These are phyloP conservation scores for Anoplopoma fimbria DNA, from an alignment of 2,113 vertebrate species.

Conservation along the genomic window DNA sequence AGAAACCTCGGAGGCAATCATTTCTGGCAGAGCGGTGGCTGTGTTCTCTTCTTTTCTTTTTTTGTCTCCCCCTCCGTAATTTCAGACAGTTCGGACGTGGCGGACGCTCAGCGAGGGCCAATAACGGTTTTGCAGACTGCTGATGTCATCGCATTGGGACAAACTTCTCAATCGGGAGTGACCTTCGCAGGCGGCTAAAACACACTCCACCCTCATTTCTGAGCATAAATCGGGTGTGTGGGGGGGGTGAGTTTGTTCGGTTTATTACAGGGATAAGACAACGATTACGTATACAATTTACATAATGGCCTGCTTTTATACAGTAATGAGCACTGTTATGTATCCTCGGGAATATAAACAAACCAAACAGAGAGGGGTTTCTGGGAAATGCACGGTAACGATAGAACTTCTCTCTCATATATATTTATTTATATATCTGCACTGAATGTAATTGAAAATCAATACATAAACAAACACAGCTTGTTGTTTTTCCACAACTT, in stretches of 20 bases:
- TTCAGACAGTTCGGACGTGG: slow-evolving; percentile 88
- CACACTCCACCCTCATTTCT: slow-evolving; percentile 61
- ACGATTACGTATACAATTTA: slow-evolving; percentile 1
- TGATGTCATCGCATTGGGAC: slow-evolving; percentile 96
- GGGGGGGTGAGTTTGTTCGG: not conserved
- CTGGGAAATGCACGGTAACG: not conserved
- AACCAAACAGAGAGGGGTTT: not conserved
- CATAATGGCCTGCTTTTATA: slow-evolving; percentile 34
- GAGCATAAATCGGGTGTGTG: slow-evolving; percentile 31
- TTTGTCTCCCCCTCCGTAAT: slow-evolving; percentile 82
- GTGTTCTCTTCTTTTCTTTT: slow-evolving; percentile 24
- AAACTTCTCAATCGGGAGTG: slow-evolving; percentile 96
- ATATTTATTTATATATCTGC: no score
- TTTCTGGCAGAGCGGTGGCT: slow-evolving; percentile 88
- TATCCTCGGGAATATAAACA: not conserved
- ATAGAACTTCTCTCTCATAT: not conserved
- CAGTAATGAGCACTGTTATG: slow-evolving; percentile 41
- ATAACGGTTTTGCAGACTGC: slow-evolving; percentile 94
- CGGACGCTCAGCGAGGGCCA: slow-evolving; percentile 87
- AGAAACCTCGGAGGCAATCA: slow-evolving; percentile 93
- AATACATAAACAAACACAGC: not conserved
- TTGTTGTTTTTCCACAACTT: not conserved
- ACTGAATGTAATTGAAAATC: not conserved
- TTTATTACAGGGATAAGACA: slow-evolving; percentile 38
- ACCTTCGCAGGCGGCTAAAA: slow-evolving; percentile 89